Percentiles rank a stretch among this genome's conserved stretches.
These are phyloP conservation scores for Drosophila trapezifrons DNA, from an alignment of 1,140 invertebrate species.

Conservation along the genomic window DNA sequence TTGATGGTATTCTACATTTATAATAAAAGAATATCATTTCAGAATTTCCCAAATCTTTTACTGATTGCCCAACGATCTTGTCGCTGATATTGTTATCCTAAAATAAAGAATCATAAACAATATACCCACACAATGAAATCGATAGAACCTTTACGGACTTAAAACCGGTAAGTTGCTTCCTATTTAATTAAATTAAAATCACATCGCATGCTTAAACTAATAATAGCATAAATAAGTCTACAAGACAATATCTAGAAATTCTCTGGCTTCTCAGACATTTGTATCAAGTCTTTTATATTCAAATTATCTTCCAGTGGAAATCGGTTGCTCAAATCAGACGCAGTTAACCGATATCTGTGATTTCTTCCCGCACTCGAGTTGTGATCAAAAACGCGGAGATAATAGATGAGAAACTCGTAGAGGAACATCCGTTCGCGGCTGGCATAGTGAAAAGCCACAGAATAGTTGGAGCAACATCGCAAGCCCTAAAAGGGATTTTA, in stretches of 20 bases:
- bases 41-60: neutral
- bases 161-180: constrained; percentile 5
- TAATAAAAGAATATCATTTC: too few species aligned
- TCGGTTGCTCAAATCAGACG: constrained; percentile 35
- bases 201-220: constrained; percentile 25
- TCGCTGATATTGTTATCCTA: neutral
- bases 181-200: constrained; percentile 16
- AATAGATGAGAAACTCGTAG: constrained; percentile 68
- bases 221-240: constrained; percentile 8
- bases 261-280: constrained; percentile 59
- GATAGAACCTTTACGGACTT: neutral
- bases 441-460: constrained; percentile 66
- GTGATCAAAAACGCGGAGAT: constrained; percentile 36
- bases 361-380: neutral
- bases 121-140: neutral
- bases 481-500: constrained; percentile 34
- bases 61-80: neutral
- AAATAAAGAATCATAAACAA: neutral
- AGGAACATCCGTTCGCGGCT: constrained; percentile 62
- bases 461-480: constrained; percentile 64
- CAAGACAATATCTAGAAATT: constrained; percentile 51
- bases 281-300: constrained; percentile 46
- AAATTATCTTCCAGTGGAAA: constrained; percentile 65
- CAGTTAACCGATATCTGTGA: constrained; percentile 13
- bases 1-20: too few species aligned